These are phyloP conservation scores for Capromys pilorides DNA, from an alignment of 2,797 vertebrate species.

Conservation along the genomic window DNA sequence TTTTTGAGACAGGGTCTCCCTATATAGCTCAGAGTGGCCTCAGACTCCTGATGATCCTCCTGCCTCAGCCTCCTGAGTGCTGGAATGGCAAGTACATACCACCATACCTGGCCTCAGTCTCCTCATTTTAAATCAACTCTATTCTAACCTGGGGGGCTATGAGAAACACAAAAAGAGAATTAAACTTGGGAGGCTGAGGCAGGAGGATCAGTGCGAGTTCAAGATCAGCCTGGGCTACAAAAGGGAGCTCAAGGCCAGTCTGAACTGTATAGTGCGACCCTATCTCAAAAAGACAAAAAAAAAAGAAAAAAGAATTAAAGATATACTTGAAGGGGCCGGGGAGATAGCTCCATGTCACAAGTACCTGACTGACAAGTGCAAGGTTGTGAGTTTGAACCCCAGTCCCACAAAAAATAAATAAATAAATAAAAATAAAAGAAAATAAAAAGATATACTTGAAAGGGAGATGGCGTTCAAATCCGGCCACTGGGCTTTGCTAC, in stretches of 20 bases:
- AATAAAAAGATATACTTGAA: not conserved
- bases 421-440: no score
- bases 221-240: no score
- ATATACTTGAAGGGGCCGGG: not conserved
- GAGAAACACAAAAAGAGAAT: not conserved
- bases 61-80: not conserved
- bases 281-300: no score
- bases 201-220: no score
- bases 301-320: not conserved
- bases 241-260: no score
- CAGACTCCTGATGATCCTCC: not conserved
- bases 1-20: not conserved
- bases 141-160: not conserved
- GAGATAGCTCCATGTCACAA: no score
- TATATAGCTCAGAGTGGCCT: not conserved
- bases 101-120: not conserved
- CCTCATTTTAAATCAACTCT: not conserved
- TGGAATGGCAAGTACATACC: not conserved
- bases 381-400: no score
- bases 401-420: no score
- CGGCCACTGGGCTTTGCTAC: not conserved
- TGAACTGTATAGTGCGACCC: no score
- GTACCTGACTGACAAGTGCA: no score
- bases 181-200: no score
- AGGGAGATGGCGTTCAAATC: not conserved